Evolutionary conservation across 2,113 vertebrate species (phyloP), one percentile per base, ranked within the genome.

Genomic region (Phasianus colchicus): DNA sequence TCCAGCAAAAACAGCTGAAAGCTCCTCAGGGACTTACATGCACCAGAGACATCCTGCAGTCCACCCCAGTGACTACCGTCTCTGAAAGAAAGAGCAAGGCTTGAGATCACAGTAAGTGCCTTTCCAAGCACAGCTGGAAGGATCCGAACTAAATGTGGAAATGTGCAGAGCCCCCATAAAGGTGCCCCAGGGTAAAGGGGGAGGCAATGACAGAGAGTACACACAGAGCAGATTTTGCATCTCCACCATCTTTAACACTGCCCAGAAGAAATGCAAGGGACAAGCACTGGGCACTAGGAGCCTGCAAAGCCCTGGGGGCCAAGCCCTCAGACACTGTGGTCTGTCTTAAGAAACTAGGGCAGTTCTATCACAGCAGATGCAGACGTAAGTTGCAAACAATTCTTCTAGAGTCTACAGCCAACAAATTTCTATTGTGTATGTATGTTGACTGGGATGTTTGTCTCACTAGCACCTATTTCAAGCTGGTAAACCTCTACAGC

Each of bases 331-430:
- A 52, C 38, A 38, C 40, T 70, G 4, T 63, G 60, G 22, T 54
- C 9, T 9, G 38, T 4, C 13, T 5, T 3, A 20, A 71, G 70
- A 82, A 81, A 63, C 0, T 0, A 47, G 36, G 22, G 65, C 0
- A 0, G 50, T 34, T 48, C 32, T 50, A 58, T 12, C 27, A 36
- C 34, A 60, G 60, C 40, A 86, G 34, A 18, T 48, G 18, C 69
- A 80, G 18, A 52, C 6, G 47, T 11, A 14, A 75, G 63, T 88
- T 83, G 9, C n/a, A 58, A 36, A 13, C 22, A 47, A 36, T 60
- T 63, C 36, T 74, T 73, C 57, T 3, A 85, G 18, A 11, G 55
- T 18, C 10, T 64, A 47, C 30, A 76, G 47, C 11, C 63, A 30
- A 63, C 9, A 21, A 19, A 13, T 22, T 63, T 32, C 64, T 65